Evolutionary conservation across 2,113 vertebrate genomes (phyloP).

Genomic region (Centropus unirufus): DNA sequence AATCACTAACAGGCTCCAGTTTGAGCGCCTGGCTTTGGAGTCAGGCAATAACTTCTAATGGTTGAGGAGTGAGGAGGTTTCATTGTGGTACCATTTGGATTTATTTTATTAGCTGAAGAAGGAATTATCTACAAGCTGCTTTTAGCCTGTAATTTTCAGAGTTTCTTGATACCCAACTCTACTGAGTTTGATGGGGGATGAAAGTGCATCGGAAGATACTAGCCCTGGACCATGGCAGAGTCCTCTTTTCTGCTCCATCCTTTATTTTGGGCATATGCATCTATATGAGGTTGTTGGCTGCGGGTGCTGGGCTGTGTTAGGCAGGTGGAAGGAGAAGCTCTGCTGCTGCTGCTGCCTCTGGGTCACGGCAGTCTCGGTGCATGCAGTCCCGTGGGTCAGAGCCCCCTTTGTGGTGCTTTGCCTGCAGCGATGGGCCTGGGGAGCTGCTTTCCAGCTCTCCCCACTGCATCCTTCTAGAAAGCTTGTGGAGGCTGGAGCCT

Average conservation of each 20-base stretch:
- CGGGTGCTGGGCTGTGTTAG: not conserved
- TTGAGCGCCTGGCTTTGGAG: not conserved
- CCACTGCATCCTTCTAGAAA: not conserved
- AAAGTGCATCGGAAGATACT: constrained; percentile 68
- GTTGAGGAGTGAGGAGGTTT: not conserved
- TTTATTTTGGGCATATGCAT: not conserved
- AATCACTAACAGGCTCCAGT: constrained; percentile 11
- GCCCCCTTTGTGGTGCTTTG: not conserved
- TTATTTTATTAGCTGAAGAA: constrained; percentile 41
- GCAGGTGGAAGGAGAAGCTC: not conserved
- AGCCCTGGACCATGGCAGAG: not conserved
- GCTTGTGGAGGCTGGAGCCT: not conserved
- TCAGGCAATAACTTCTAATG: not conserved
- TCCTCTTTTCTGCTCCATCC: constrained; percentile 31
- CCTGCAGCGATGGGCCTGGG: not conserved
- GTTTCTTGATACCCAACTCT: not conserved
- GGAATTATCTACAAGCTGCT: not conserved
- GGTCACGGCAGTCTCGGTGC: accelerated
- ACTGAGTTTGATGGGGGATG: not conserved
- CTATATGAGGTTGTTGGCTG: not conserved
- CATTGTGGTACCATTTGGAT: not conserved
- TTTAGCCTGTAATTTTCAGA: constrained; percentile 20
- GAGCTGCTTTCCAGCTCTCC: not conserved
- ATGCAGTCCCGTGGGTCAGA: not conserved
- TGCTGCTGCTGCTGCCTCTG: not conserved